phyloP scores from a whole-genome alignment of 2,797 vertebrate genomes.

The Botia kubotai region DNA sequence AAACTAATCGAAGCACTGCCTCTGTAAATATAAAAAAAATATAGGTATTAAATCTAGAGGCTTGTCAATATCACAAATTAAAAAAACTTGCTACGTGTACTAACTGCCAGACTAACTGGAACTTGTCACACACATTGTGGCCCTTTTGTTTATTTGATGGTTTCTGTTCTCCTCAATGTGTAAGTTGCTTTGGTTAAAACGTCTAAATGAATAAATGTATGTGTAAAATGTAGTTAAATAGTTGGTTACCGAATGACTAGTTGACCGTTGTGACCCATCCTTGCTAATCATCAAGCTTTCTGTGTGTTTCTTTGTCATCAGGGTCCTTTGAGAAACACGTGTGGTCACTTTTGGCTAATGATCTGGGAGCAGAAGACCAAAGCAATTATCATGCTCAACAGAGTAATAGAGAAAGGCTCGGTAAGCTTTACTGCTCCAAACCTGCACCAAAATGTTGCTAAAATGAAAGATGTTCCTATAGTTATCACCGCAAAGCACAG shows the following conservation, averaged over 20 bases:
- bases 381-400: conserved; percentile 97
- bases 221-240: neutral
- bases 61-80: no score
- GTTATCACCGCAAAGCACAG: no score
- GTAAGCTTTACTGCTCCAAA: conserved; percentile 78
- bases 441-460: no score
- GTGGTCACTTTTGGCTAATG: conserved; percentile 99
- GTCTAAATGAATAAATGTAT: no score
- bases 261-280: neutral
- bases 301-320: conserved; percentile 65
- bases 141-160: no score
- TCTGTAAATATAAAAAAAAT: neutral
- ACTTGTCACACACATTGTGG: no score
- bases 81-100: no score
- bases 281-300: neutral
- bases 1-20: no score
- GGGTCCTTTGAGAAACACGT: conserved; percentile 96
- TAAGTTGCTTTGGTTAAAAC: no score
- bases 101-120: no score
- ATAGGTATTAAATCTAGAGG: neutral
- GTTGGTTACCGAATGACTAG: neutral
- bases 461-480: neutral
- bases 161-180: no score
- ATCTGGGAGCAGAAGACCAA: conserved; percentile 98
- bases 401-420: conserved; percentile 97